Conservation (phyloP, 1,140 invertebrate genomes). For the Laupala kohalensis region DNA sequence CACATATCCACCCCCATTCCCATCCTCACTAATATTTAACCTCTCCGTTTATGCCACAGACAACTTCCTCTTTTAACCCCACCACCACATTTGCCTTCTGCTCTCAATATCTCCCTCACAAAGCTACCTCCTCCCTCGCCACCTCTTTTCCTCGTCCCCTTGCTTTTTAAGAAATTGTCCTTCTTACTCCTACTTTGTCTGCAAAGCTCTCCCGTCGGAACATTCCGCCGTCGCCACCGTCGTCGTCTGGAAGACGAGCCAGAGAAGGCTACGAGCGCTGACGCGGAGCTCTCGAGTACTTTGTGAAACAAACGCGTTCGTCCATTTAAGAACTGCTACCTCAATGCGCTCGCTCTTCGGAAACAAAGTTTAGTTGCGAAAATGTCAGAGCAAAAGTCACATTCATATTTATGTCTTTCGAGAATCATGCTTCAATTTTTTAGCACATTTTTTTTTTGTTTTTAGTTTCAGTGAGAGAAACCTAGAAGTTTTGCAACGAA, state of each 20-base stretch:
- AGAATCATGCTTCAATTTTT: too few species aligned
- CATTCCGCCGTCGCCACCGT: not conserved
- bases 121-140: not conserved
- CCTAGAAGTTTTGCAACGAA: too few species aligned
- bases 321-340: not conserved
- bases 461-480: too few species aligned
- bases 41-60: too few species aligned
- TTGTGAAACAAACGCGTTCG: not conserved
- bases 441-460: too few species aligned
- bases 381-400: too few species aligned
- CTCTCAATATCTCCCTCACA: too few species aligned
- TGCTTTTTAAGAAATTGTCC: not conserved
- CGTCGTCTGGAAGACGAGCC: not conserved
- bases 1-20: too few species aligned
- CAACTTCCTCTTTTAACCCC: too few species aligned
- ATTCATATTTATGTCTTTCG: too few species aligned
- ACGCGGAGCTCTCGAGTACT: not conserved
- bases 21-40: too few species aligned
- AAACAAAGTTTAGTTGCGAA: not conserved
- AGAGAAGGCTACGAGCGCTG: not conserved
- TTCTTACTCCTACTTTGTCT: not conserved
- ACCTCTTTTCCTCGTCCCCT: not conserved
- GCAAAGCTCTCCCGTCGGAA: not conserved
- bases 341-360: not conserved
- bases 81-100: too few species aligned